Percentiles rank a stretch among this genome's conserved stretches.
phyloP scores from a whole-genome alignment of 1,140 invertebrate species.

The Probaryconus sp. region DNA sequence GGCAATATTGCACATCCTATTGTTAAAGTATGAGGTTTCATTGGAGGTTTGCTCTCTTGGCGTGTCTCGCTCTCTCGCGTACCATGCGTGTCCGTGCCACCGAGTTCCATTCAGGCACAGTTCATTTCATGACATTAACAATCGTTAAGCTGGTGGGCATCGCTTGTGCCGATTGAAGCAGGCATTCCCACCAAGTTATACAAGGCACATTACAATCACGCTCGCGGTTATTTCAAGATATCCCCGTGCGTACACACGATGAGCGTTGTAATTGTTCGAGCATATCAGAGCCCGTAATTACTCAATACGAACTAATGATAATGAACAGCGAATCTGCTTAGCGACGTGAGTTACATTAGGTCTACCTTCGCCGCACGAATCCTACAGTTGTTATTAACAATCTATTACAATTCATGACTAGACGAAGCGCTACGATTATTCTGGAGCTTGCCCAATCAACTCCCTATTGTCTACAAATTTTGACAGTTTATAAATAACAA shows the following conservation, averaged over 20 bases:
- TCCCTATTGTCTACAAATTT: too few relatives aligned
- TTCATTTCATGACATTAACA: constrained; percentile 58
- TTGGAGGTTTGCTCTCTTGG: constrained; percentile 40
- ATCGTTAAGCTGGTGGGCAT: constrained; percentile 56
- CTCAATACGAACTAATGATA: constrained; percentile 23
- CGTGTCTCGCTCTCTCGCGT: constrained; percentile 45
- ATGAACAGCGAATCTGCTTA: constrained; percentile 9
- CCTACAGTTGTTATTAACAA: constrained; percentile 1
- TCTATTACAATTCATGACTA: not conserved
- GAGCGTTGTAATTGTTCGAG: constrained; percentile 23
- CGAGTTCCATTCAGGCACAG: constrained; percentile 44
- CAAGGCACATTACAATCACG: constrained; percentile 3
- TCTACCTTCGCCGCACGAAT: not conserved
- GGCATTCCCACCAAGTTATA: constrained; percentile 25
- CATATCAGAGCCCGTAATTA: constrained; percentile 38
- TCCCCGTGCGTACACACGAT: constrained; percentile 11
- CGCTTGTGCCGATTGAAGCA: constrained; percentile 38
- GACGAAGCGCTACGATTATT: too few relatives aligned
- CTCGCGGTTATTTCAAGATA: constrained; percentile 30
- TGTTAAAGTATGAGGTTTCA: constrained; percentile 57
- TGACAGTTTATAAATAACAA: too few relatives aligned
- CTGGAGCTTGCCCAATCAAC: too few relatives aligned
- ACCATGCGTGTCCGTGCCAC: constrained; percentile 55
- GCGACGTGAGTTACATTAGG: not conserved
- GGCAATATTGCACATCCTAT: constrained; percentile 60